phyloP scores from a whole-genome alignment of 37 sponge, comb jelly and placozoan species.

The Beroe ovata region DNA sequence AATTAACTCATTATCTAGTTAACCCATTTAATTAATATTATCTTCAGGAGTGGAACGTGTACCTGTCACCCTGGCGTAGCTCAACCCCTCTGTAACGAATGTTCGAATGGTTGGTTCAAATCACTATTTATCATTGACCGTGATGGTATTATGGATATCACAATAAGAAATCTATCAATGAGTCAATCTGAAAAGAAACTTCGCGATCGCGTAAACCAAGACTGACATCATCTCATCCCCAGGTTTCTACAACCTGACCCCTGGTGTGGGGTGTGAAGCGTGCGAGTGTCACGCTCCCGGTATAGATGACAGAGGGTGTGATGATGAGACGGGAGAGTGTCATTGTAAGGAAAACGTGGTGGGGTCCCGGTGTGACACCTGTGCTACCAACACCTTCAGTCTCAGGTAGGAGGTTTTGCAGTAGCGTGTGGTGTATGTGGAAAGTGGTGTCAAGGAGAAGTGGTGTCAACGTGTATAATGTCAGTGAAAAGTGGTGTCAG shows the following conservation, averaged over 20 bases:
- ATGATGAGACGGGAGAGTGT: constrained; percentile 59
- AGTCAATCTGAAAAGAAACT: too few species aligned
- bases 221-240: too few species aligned
- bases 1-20: too few species aligned
- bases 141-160: too few species aligned
- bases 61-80: constrained; percentile 52
- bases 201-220: too few species aligned
- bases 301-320: background rate
- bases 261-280: constrained; percentile 7
- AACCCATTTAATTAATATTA: too few species aligned
- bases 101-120: background rate
- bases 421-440: too few species aligned
- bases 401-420: background rate
- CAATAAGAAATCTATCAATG: too few species aligned
- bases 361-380: constrained; percentile 66
- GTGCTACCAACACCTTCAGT: constrained; percentile 21
- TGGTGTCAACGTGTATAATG: too few species aligned
- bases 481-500: too few species aligned
- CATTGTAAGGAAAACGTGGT: constrained; percentile 56
- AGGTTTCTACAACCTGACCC: constrained; percentile 63
- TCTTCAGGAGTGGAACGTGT: constrained; percentile 13
- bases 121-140: too few species aligned
- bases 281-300: constrained; percentile 27
- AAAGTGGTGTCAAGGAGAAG: too few species aligned
- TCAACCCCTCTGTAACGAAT: constrained; percentile 37